Base-by-base conservation (phyloP, 2,888 invertebrate species). In the Ichneumoninae sp. region DNA sequence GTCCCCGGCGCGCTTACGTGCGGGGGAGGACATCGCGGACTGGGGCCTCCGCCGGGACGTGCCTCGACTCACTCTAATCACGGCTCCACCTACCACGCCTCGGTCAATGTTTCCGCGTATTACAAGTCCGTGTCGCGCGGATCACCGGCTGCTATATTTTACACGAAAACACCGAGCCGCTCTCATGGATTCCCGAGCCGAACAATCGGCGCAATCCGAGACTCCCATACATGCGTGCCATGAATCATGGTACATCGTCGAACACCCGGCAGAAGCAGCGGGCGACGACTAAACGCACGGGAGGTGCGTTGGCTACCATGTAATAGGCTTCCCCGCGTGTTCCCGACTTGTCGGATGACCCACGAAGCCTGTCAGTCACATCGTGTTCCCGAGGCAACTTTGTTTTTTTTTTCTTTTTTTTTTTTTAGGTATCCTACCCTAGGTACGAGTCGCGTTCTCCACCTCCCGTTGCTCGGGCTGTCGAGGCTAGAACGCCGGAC, bases 221-320 rank as follows among this genome's bases (percentile, higher is more conserved):
- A 44, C 4, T 89, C 88, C 88, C 73, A 69, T 80, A 76, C 79
- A 73, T 65, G 63, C 69, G 36, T 30, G 83, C 87, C 88, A 88
- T 88, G 88, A 88, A 89, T 90, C 89, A 89, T 88, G 89, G 89
- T 90, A 88, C 90, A 90, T 87, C 88, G 88, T 88, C 89, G 90
- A 88, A 90, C 87, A 89, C 86, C 74, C 73, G 69, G 30, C 80
- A 73, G 69, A 33, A 60, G 60, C 79, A 54, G 33, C 88, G 86
- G 86, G 86, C 76, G 75, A 52, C 76, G 79, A 88, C 88, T 90
- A 88, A 90, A 91, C 40, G 90, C 87, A 87, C 90, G 88, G 88
- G 87, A 88, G 79, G 54, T 65, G 63, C 50, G 71, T 79, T 76
- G 52, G 79, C 75, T 88, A 90, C 89, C 89, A 87, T 89, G 89